phyloP scores from a whole-genome alignment of 2,797 vertebrate genomes.

The Xiphorhynchus erythropygius region DNA sequence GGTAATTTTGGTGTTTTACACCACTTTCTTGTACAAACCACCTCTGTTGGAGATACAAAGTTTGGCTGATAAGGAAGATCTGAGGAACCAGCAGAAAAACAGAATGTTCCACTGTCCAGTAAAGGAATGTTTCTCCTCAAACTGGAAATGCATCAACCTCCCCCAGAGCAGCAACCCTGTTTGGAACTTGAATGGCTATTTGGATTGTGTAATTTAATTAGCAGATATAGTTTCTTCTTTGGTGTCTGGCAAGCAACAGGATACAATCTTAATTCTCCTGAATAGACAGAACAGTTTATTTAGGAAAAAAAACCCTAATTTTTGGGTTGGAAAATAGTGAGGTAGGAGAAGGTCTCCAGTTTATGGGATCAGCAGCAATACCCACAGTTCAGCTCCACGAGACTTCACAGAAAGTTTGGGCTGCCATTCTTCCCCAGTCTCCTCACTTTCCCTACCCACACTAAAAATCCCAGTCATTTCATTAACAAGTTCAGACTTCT shows the following conservation, averaged over 20 bases:
- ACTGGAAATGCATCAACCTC: not conserved
- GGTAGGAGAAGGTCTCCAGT: not conserved
- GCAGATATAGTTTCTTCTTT: not conserved
- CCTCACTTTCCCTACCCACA: not conserved
- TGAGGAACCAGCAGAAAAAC: not conserved
- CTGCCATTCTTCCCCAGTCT: not conserved
- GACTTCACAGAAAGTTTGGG: not conserved
- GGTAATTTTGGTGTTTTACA: not conserved
- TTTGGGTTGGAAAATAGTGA: not conserved
- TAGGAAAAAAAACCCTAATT: not conserved
- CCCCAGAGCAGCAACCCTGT: not conserved
- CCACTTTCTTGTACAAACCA: not conserved
- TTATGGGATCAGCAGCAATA: not conserved
- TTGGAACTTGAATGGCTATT: not conserved
- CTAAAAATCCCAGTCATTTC: conserved; percentile 45
- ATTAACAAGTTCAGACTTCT: conserved; percentile 68
- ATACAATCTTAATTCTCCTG: not conserved
- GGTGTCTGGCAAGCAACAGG: not conserved
- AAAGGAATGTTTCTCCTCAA: not conserved
- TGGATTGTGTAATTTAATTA: conserved; percentile 23
- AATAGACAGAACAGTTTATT: not conserved
- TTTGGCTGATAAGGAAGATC: not conserved
- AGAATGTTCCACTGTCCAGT: not conserved
- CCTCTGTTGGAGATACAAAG: not conserved
- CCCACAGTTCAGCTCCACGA: not conserved